phyloP scores from a whole-genome alignment of 2,888 invertebrate genomes.

The Bellardia bayeri region DNA sequence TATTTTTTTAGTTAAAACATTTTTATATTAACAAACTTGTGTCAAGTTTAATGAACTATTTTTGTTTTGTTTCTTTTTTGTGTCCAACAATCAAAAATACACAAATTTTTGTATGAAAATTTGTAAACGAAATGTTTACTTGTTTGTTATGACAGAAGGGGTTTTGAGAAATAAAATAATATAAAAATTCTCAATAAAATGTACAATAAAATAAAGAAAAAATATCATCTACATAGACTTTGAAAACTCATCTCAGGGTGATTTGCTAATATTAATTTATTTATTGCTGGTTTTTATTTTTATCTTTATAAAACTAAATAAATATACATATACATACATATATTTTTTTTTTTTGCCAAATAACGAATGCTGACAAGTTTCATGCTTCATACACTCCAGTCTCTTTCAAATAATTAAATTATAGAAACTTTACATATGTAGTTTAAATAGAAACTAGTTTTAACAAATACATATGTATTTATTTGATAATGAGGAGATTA shows the following conservation, averaged over 20 bases:
- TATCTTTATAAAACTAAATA: constrained; percentile 8
- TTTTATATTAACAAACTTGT: constrained; percentile 33
- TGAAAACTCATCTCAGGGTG: constrained; percentile 45
- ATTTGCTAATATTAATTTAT: constrained; percentile 36
- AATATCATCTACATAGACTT: constrained; percentile 44
- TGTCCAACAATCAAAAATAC: constrained; percentile 19
- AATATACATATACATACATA: background rate
- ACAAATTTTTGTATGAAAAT: constrained; percentile 9
- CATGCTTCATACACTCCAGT: constrained; percentile 23
- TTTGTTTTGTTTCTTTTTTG: constrained; percentile 17
- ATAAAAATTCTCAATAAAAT: background rate
- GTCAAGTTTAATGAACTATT: constrained; percentile 60
- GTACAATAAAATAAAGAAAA: constrained; percentile 1
- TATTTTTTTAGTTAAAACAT: background rate
- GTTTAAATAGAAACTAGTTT: constrained; percentile 14
- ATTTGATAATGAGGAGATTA: constrained; percentile 30
- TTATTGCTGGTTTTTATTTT: constrained; percentile 27
- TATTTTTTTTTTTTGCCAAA: constrained; percentile 2
- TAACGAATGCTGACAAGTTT: constrained; percentile 19
- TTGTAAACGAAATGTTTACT: background rate
- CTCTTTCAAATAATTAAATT: too few species aligned
- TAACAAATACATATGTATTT: background rate
- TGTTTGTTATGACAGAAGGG: constrained; percentile 9
- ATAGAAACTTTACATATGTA: too few species aligned
- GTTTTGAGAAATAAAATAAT: background rate